These are phyloP conservation scores for Camptogramma bilineatum DNA, from an alignment of 2,888 invertebrate genomes.

Conservation along the genomic window DNA sequence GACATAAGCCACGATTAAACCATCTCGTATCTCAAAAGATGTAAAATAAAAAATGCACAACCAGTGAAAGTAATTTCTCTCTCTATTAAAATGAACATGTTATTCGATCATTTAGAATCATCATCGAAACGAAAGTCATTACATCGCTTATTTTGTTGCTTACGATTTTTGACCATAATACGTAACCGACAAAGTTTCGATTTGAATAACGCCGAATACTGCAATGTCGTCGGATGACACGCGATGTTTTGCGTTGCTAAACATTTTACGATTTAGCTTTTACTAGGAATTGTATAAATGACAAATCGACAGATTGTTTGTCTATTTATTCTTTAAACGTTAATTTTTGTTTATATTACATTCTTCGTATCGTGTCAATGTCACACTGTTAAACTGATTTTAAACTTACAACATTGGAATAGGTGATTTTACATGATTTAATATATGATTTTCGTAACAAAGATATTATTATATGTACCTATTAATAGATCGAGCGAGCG, in stretches of 20 bases:
- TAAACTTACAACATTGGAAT: no score
- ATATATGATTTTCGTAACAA: no score
- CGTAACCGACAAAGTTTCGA: conserved; percentile 20
- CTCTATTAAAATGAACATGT: conserved; percentile 63
- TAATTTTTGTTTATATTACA: no score
- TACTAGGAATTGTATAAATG: conserved; percentile 20
- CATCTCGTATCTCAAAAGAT: conserved; percentile 18
- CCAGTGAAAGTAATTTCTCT: conserved; percentile 66
- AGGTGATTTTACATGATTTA: no score
- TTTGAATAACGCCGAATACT: conserved; percentile 30
- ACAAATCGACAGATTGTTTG: neutral
- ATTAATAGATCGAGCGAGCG: no score
- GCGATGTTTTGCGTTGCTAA: conserved; percentile 28
- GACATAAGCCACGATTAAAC: conserved; percentile 3
- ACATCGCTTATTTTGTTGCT: conserved; percentile 26
- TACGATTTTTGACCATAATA: conserved; percentile 26
- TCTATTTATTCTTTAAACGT: neutral
- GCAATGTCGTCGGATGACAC: conserved; percentile 33
- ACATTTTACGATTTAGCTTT: conserved; percentile 33
- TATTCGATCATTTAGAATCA: conserved; percentile 65
- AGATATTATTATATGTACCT: no score
- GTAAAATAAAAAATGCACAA: conserved; percentile 39
- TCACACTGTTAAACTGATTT: no score
- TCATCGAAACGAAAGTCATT: conserved; percentile 58
- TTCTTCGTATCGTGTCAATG: no score